Conservation (phyloP, 2,113 vertebrate species). For the Channa maculata region DNA sequence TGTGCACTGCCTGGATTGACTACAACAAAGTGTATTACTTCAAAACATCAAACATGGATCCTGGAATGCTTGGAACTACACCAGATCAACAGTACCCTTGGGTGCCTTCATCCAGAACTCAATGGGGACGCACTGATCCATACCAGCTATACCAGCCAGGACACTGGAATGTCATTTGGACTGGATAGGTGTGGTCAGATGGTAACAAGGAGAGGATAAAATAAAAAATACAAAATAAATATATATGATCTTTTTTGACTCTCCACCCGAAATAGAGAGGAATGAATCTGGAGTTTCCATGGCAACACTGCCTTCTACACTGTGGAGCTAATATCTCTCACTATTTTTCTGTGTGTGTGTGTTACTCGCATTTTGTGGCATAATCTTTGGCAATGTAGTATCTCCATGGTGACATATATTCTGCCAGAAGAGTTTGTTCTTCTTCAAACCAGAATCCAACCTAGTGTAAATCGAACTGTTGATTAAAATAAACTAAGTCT, state of each 20-base stretch:
- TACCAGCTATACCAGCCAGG: too few species aligned
- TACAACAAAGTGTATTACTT: too few species aligned
- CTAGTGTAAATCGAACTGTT: slow-evolving; percentile 18
- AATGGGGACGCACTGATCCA: too few species aligned
- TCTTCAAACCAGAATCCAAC: background rate
- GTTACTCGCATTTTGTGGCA: background rate
- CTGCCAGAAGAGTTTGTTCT: background rate
- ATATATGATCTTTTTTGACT: background rate
- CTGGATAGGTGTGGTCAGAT: too few species aligned
- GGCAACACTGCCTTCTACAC: slow-evolving; percentile 59
- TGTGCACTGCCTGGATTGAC: too few species aligned
- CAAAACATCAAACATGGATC: too few species aligned
- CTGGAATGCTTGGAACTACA: too few species aligned
- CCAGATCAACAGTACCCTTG: too few species aligned
- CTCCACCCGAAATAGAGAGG: slow-evolving; percentile 38
- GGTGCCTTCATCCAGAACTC: too few species aligned
- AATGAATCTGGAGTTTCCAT: slow-evolving; percentile 69
- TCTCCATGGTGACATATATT: background rate
- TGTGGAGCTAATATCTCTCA: slow-evolving; percentile 27
- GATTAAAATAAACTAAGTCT: background rate
- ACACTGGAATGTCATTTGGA: too few species aligned
- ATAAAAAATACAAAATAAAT: too few species aligned
- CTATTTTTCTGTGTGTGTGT: slow-evolving; percentile 2
- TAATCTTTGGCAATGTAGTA: slow-evolving; percentile 1
- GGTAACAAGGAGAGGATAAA: too few species aligned